phyloP scores from a whole-genome alignment of 1,140 invertebrate genomes.

The Zaprionus inermis region DNA sequence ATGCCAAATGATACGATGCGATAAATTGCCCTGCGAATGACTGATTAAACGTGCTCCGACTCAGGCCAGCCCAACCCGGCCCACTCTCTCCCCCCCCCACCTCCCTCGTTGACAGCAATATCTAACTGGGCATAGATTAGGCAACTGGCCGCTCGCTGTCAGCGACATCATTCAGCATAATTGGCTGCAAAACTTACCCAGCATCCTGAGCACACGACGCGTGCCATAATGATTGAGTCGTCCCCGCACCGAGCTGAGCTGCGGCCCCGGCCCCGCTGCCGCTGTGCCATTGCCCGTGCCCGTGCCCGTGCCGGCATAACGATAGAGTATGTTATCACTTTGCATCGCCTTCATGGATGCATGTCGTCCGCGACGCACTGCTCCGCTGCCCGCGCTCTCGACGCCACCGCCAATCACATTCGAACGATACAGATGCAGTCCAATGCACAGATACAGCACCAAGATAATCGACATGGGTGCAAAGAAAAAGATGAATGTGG shows the following conservation, averaged over 20 bases:
- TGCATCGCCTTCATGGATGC: constrained; percentile 82
- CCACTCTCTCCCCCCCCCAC: neutral
- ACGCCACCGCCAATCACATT: constrained; percentile 68
- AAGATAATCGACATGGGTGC: constrained; percentile 91
- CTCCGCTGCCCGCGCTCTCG: neutral
- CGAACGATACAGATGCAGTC: constrained; percentile 86
- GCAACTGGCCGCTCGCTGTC: constrained; percentile 28
- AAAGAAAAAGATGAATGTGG: constrained; percentile 91
- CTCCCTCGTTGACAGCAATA: constrained; percentile 15
- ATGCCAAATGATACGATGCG: constrained; percentile 58
- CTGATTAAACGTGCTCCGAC: constrained; percentile 58
- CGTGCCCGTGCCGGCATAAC: constrained; percentile 67
- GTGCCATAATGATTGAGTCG: constrained; percentile 83
- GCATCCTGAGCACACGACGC: constrained; percentile 87
- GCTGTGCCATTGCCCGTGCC: constrained; percentile 36
- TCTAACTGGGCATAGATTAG: constrained; percentile 37
- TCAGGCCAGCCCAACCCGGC: neutral
- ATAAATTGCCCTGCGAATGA: constrained; percentile 68
- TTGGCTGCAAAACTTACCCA: constrained; percentile 85
- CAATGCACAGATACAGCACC: constrained; percentile 89
- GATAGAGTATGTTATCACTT: constrained; percentile 85
- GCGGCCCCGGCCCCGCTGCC: constrained; percentile 50
- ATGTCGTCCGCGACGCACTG: neutral
- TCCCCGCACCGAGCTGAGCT: constrained; percentile 77
- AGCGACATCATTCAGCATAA: constrained; percentile 40